phyloP scores from a whole-genome alignment of 2,113 vertebrate genomes.

The Andinoacara biseriatus region DNA sequence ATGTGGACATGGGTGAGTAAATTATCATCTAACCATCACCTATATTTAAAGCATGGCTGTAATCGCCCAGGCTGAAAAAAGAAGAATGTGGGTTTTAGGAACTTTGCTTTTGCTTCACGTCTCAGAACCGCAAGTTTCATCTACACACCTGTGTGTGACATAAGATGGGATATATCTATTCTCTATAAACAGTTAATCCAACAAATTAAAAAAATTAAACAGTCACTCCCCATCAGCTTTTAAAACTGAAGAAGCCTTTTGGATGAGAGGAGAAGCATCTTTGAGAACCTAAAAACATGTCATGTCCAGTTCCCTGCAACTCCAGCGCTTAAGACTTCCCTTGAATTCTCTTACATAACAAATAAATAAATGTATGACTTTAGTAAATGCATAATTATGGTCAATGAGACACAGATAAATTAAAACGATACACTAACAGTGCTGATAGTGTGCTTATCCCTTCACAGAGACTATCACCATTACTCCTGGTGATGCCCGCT shows the following conservation, averaged over 20 bases:
- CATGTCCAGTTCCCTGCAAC: neutral
- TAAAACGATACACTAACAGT: neutral
- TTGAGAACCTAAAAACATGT: too few relatives aligned
- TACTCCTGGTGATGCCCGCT: conserved; percentile 86
- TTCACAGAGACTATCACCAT: conserved; percentile 84
- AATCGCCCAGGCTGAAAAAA: neutral
- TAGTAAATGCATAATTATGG: neutral
- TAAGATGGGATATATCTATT: neutral
- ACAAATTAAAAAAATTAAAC: neutral
- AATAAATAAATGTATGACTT: neutral
- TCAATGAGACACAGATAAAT: neutral
- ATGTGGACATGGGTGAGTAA: conserved; percentile 77
- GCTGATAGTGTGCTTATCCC: neutral
- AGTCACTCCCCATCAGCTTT: too few relatives aligned
- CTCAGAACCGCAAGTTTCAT: neutral
- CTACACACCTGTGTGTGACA: neutral
- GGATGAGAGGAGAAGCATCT: too few relatives aligned
- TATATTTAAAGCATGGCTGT: neutral
- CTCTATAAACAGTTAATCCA: too few relatives aligned
- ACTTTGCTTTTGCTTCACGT: neutral
- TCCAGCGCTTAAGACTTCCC: neutral
- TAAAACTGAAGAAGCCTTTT: too few relatives aligned
- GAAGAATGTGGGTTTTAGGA: neutral
- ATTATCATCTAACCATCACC: neutral
- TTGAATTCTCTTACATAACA: neutral